These are phyloP conservation scores for Daubentonia madagascariensis DNA, from an alignment of 2,113 vertebrate species.

Conservation along the genomic window DNA sequence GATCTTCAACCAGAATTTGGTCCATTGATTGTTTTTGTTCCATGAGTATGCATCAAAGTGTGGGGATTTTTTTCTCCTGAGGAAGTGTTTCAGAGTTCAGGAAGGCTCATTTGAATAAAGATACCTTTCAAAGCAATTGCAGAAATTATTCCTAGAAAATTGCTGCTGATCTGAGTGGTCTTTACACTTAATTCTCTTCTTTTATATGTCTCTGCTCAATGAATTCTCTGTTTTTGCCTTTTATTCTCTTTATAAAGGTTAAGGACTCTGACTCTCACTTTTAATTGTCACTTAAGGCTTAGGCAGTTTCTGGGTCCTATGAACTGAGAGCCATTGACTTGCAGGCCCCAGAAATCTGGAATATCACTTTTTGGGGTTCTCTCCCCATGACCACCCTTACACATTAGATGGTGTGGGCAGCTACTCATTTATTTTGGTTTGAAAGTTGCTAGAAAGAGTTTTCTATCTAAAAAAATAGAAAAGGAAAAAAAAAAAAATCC, in stretches of 20 bases:
- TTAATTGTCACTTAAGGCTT: background rate
- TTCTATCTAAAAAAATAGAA: background rate
- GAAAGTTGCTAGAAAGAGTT: constrained; percentile 18
- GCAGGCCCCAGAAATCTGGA: background rate
- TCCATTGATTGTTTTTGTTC: background rate
- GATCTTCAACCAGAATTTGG: constrained; percentile 31
- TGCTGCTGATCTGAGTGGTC: background rate
- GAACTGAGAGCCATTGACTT: background rate
- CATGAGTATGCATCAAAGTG: background rate
- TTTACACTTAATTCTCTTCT: background rate
- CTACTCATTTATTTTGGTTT: background rate
- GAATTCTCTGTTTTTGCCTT: constrained; percentile 1
- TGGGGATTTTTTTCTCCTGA: background rate
- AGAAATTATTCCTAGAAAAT: constrained; percentile 35
- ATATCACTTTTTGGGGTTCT: background rate
- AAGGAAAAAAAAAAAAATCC: background rate
- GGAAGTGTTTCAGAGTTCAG: constrained; percentile 25
- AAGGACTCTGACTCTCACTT: background rate
- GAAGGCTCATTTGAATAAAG: constrained; percentile 6
- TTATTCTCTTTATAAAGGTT: background rate
- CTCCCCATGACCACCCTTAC: background rate
- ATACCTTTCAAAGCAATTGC: constrained; percentile 30
- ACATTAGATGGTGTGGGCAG: background rate
- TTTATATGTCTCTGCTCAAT: background rate
- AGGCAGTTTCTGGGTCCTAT: background rate